Evolutionary conservation across 2,888 invertebrate genomes (phyloP).

Genomic region (Hylaea fasciaria): DNA sequence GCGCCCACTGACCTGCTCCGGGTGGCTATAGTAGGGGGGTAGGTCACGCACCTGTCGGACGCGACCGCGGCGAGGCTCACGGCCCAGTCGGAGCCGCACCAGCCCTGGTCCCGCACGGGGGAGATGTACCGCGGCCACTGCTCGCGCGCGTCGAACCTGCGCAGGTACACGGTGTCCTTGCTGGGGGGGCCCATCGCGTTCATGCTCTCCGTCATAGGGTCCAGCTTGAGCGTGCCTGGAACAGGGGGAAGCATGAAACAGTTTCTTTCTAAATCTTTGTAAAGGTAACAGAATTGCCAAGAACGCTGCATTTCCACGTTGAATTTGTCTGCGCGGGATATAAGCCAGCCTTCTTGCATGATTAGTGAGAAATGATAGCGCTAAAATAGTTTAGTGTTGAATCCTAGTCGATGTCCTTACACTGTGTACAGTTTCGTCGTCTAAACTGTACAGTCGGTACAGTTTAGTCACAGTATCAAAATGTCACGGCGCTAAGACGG

Average conservation of each 20-base stretch:
- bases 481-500: no score
- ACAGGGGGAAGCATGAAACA: neutral
- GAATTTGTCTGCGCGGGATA: no score
- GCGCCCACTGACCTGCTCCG: conserved; percentile 93
- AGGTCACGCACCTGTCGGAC: conserved; percentile 47
- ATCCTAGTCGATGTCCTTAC: no score
- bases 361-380: no score
- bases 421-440: no score
- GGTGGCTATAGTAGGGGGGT: no score
- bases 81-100: conserved; percentile 97
- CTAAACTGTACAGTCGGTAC: no score
- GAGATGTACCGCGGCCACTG: conserved; percentile 91
- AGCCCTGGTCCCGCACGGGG: conserved; percentile 88
- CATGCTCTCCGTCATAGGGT: conserved; percentile 82
- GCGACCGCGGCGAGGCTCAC: conserved; percentile 93
- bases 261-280: neutral
- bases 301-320: no score
- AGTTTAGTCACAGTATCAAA: no score
- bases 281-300: no score
- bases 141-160: conserved; percentile 89
- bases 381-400: no score
- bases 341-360: no score
- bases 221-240: conserved; percentile 82
- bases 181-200: conserved; percentile 84
- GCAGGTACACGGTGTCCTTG: conserved; percentile 86